phyloP scores from a whole-genome alignment of 1,140 invertebrate genomes.

The Heliconius congener region DNA sequence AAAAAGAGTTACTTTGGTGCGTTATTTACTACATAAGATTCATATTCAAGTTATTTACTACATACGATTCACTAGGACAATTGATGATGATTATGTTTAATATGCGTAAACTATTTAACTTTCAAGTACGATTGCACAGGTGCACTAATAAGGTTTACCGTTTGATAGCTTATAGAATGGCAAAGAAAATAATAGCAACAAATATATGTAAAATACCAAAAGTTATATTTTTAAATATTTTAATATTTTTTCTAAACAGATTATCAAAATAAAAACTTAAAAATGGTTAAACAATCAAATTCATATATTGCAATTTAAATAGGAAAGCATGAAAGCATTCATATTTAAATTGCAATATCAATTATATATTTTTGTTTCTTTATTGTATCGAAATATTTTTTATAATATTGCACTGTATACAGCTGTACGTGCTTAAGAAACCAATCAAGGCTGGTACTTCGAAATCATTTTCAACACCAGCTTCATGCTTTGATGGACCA shows the following conservation, averaged over 20 bases:
- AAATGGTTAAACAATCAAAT: too few species aligned
- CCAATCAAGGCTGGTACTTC: slow-evolving; percentile 48
- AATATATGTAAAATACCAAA: too few species aligned
- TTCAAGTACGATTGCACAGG: not conserved
- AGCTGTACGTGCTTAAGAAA: slow-evolving; percentile 47
- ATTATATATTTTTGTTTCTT: not conserved
- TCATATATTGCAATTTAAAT: too few species aligned
- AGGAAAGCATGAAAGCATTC: too few species aligned
- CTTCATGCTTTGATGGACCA: slow-evolving; percentile 38
- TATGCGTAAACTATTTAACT: not conserved
- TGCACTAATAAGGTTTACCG: not conserved
- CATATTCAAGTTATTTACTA: not conserved
- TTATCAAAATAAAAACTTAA: too few species aligned
- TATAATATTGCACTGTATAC: not conserved
- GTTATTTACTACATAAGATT: not conserved
- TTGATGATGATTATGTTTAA: not conserved
- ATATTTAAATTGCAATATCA: not conserved
- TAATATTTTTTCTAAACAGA: too few species aligned
- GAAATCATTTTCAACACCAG: slow-evolving; percentile 40
- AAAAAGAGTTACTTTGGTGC: not conserved
- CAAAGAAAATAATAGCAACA: too few species aligned
- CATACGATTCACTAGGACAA: not conserved
- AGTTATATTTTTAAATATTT: too few species aligned
- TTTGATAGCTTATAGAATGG: too few species aligned
- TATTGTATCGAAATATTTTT: not conserved